Conservation (phyloP, 2,888 invertebrate genomes). For the Spodoptera picta region DNA sequence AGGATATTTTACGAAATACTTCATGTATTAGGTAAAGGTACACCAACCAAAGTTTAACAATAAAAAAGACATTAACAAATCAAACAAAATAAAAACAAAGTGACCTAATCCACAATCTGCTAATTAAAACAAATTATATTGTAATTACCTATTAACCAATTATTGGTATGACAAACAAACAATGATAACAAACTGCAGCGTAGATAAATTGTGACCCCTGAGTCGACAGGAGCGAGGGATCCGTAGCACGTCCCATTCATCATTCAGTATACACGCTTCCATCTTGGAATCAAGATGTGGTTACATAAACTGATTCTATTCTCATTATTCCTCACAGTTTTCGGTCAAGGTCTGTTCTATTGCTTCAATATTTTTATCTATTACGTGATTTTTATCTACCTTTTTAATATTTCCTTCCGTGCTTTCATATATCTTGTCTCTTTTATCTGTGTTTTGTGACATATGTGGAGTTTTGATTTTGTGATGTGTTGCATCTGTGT, state of each 20-base stretch:
- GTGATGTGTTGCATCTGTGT: background rate
- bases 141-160: constrained; percentile 36
- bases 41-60: too few relatives aligned
- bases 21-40: too few relatives aligned
- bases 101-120: constrained; percentile 2
- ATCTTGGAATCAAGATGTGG: constrained; percentile 46
- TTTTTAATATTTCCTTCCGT: background rate
- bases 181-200: constrained; percentile 57
- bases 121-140: constrained; percentile 14
- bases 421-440: background rate
- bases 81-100: too few relatives aligned
- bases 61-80: too few relatives aligned
- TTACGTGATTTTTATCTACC: background rate
- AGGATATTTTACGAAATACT: too few relatives aligned
- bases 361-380: constrained; percentile 2
- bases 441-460: background rate
- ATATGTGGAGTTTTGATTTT: constrained; percentile 7
- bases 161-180: constrained; percentile 46
- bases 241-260: constrained; percentile 33
- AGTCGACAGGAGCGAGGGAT: constrained; percentile 49
- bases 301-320: constrained; percentile 42
- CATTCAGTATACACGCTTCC: constrained; percentile 30
- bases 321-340: constrained; percentile 29
- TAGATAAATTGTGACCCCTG: constrained; percentile 67
- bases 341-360: constrained; percentile 47